Evolutionary conservation across 2,888 invertebrate genomes (phyloP).

Genomic region (Eudemis profundana): DNA sequence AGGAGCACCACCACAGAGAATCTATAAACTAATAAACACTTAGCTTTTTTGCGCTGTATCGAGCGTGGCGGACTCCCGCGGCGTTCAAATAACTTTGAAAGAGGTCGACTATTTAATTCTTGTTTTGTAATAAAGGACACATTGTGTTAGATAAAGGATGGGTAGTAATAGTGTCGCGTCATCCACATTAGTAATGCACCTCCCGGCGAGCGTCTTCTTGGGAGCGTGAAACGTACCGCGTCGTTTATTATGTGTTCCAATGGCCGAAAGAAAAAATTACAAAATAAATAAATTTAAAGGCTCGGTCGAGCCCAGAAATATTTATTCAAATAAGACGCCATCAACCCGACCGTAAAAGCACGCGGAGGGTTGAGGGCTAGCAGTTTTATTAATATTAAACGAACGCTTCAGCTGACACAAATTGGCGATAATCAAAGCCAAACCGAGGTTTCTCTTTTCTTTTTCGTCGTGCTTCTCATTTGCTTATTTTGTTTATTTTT

Average conservation of each 20-base stretch:
- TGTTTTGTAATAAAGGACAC: conserved; percentile 81
- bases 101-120: conserved; percentile 78
- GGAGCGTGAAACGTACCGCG: conserved; percentile 52
- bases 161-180: conserved; percentile 82
- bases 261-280: conserved; percentile 62
- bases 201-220: conserved; percentile 74
- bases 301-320: conserved; percentile 74
- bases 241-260: conserved; percentile 55
- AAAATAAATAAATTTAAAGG: conserved; percentile 75
- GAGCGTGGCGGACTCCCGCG: conserved; percentile 76
- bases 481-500: conserved; percentile 20
- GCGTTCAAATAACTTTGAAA: conserved; percentile 77
- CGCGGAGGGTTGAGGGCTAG: conserved; percentile 78
- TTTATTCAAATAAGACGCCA: conserved; percentile 84
- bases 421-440: conserved; percentile 76
- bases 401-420: conserved; percentile 83
- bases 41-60: conserved; percentile 66
- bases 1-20: conserved; percentile 57
- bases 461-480: conserved; percentile 20
- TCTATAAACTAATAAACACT: conserved; percentile 76
- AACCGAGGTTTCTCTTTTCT: conserved; percentile 58
- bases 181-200: conserved; percentile 77
- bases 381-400: conserved; percentile 84
- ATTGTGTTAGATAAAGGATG: conserved; percentile 82
- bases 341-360: conserved; percentile 82